Evolutionary conservation across 2,888 invertebrate genomes (phyloP), one percentile per base, ranked within the genome.

Genomic region (Rhagonycha fulva): DNA sequence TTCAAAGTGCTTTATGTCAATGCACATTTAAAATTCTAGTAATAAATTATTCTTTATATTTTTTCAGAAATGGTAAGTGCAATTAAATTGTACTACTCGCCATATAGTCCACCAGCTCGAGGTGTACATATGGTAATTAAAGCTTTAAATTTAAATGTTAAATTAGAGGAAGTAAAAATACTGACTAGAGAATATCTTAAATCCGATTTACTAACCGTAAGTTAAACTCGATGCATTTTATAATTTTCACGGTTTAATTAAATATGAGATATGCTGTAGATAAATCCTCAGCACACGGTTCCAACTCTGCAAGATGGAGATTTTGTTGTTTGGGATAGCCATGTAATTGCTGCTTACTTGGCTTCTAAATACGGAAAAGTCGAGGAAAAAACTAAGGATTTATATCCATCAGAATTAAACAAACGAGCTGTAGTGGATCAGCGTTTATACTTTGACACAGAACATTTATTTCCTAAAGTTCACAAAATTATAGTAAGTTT

Each of bases 201-300:
- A 10, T 87, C 88, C 1, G 89, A 88, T 23, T 88, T 84, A 82
- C 47, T 88, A 7, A 86, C 88, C 86, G 90, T 89, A 26, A 66
- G 24, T 66, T 24, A 66, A 24, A n/a, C n/a, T 26, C 7, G 1
- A 66, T 24, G 9, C n/a, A 11, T 66, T 66, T 9, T n/a, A 47
- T 47, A 47, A 47, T n/a, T 66, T n/a, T 9, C 1, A 19, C 14
- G 61, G 19, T 70, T 19, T 28, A 19, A 60, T 14, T 47, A 70
- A 63, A n/a, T 26, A 47, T 62, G 12, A 28, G 14, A 7, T 61
- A 75, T 74, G 9, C n/a, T 47, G 32, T 86, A 91, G 92, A 89
- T 93, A 82, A 93, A 93, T 83, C 91, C 91, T 3, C 88, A 92
- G 30, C 90, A 91, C 79, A 89, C 92, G 81, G 90, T 94, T 19